Conservation (phyloP, 2,797 vertebrate species). For the Pristis pectinata region DNA sequence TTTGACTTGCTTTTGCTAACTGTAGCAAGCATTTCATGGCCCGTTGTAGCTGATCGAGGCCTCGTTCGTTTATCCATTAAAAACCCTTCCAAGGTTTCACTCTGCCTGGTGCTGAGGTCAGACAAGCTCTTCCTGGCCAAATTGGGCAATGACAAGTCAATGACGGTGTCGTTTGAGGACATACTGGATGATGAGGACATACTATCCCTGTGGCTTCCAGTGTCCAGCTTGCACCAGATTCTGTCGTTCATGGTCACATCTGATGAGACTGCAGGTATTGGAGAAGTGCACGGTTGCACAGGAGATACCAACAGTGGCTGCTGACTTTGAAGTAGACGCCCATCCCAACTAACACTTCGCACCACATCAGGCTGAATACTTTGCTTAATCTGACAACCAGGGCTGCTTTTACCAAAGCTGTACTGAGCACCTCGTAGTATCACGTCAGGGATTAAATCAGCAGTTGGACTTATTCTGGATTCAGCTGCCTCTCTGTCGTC, state of each 20-base stretch:
- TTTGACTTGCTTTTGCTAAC: constrained; percentile 84
- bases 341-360: constrained; percentile 64
- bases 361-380: constrained; percentile 41
- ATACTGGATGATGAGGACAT: constrained; percentile 90
- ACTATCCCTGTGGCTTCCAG: constrained; percentile 69
- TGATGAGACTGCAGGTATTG: constrained; percentile 64
- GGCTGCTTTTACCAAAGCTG: not conserved
- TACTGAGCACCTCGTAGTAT: no score
- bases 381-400: not conserved
- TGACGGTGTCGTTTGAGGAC: constrained; percentile 87
- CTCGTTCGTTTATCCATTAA: constrained; percentile 48
- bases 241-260: constrained; percentile 75
- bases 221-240: constrained; percentile 84
- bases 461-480: constrained; percentile 33
- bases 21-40: constrained; percentile 48
- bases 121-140: constrained; percentile 68
- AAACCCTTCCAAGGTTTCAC: constrained; percentile 47
- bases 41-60: constrained; percentile 49
- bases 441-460: not conserved
- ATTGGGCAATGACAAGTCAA: constrained; percentile 79
- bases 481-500: constrained; percentile 34
- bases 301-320: constrained; percentile 40
- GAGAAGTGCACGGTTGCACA: constrained; percentile 48
- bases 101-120: constrained; percentile 52
- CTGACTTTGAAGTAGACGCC: constrained; percentile 52